A percentile compares a stretch with the other conserved stretches of the same genome.
Evolutionary conservation across 2,113 vertebrate genomes (phyloP).

Genomic region (Petrocephalus zakoni): DNA sequence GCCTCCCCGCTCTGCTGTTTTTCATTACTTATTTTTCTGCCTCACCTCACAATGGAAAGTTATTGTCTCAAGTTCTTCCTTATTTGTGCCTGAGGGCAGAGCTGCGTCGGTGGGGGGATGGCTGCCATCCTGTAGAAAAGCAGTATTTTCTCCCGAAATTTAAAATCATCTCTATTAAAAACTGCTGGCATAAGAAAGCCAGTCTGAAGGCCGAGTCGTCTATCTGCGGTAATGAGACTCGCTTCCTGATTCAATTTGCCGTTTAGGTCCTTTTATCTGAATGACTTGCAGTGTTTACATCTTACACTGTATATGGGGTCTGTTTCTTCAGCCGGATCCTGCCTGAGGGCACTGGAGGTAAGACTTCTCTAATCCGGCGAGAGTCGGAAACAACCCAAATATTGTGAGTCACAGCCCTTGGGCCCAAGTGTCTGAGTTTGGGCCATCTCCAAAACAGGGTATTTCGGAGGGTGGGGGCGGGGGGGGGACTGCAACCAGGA

Average conservation of each 20-base stretch:
- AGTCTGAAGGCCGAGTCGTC: neutral
- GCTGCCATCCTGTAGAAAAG: neutral
- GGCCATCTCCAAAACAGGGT: neutral
- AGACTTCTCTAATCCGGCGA: neutral
- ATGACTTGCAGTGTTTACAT: conserved; percentile 7
- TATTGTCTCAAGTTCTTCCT: conserved; percentile 12
- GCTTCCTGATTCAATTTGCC: conserved; percentile 3
- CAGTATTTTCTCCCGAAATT: neutral
- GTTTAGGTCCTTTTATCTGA: neutral
- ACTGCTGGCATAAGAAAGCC: neutral
- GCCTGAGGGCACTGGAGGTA: neutral
- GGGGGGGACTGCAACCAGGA: neutral
- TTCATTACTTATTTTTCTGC: conserved; percentile 8
- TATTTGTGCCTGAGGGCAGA: conserved; percentile 1
- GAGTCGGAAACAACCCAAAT: neutral
- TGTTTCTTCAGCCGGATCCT: neutral
- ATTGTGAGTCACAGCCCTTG: neutral
- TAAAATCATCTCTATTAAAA: conserved; percentile 10
- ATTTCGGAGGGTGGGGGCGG: neutral
- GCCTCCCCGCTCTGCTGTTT: neutral
- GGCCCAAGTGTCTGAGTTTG: neutral
- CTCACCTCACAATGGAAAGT: conserved; percentile 2
- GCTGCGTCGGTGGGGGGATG: neutral
- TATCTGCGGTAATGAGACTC: neutral
- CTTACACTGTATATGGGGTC: neutral